Conservation (phyloP, 2,797 vertebrate genomes). For the Avahi laniger region DNA sequence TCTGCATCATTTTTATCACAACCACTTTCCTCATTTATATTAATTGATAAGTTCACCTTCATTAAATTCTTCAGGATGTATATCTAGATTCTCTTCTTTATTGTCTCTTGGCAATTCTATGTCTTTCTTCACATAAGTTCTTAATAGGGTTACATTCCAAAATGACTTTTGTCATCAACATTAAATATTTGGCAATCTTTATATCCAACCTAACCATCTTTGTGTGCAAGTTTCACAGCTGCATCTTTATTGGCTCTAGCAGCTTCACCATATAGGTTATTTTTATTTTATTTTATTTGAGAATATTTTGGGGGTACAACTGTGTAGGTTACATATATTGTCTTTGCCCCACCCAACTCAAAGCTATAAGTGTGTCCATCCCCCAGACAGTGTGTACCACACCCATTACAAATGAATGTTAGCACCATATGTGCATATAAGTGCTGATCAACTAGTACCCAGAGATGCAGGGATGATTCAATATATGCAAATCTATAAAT, state of each 20-base stretch:
- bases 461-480: too few species aligned
- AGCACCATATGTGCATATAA: too few species aligned
- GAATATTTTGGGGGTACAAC: too few species aligned
- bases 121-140: neutral
- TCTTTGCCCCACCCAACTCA: too few species aligned
- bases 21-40: neutral
- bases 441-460: too few species aligned
- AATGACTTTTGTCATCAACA: neutral
- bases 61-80: neutral
- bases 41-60: neutral
- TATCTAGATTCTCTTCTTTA: neutral
- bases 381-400: too few species aligned
- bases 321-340: too few species aligned
- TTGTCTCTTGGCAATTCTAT: neutral
- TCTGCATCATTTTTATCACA: neutral
- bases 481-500: too few species aligned
- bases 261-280: neutral
- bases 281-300: too few species aligned
- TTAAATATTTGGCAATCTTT: neutral
- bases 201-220: neutral
- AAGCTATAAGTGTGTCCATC: too few species aligned
- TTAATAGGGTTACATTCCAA: neutral
- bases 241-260: neutral
- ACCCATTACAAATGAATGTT: too few species aligned
- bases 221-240: conserved; percentile 7